phyloP scores from a whole-genome alignment of 2,797 vertebrate species.

The Iguana delicatissima region DNA sequence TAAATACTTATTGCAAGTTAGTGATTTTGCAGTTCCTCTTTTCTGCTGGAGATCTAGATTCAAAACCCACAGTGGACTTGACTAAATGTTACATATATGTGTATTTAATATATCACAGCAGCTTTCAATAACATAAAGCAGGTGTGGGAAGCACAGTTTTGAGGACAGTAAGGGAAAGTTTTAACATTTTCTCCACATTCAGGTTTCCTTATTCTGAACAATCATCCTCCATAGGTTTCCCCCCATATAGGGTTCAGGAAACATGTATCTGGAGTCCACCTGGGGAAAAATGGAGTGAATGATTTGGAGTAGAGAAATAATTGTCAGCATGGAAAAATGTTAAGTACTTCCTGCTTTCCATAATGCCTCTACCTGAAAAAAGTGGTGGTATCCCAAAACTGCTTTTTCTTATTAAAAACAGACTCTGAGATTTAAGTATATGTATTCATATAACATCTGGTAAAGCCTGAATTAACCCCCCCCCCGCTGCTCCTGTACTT shows the following conservation, averaged over 20 bases:
- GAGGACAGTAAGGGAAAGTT: background rate
- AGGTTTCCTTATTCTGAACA: background rate
- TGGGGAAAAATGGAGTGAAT: background rate
- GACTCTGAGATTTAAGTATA: background rate
- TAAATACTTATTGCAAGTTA: conserved; percentile 45
- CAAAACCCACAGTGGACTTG: background rate
- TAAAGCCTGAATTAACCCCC: background rate
- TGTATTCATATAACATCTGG: background rate
- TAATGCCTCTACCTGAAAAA: background rate
- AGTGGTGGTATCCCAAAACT: background rate
- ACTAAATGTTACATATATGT: background rate
- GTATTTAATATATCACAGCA: background rate
- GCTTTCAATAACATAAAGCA: conserved; percentile 14
- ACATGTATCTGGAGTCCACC: background rate
- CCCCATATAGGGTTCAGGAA: background rate
- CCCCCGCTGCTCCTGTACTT: background rate
- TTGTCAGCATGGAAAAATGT: background rate
- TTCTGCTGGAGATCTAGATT: background rate
- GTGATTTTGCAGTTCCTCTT: background rate
- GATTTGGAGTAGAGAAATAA: background rate
- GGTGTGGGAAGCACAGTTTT: background rate
- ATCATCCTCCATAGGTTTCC: background rate
- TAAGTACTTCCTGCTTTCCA: background rate
- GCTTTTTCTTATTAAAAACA: conserved; percentile 3
- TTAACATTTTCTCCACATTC: background rate